Percentiles rank a stretch among this genome's conserved stretches.
phyloP scores from a whole-genome alignment of 2,113 vertebrate genomes.

The Tyto alba region DNA sequence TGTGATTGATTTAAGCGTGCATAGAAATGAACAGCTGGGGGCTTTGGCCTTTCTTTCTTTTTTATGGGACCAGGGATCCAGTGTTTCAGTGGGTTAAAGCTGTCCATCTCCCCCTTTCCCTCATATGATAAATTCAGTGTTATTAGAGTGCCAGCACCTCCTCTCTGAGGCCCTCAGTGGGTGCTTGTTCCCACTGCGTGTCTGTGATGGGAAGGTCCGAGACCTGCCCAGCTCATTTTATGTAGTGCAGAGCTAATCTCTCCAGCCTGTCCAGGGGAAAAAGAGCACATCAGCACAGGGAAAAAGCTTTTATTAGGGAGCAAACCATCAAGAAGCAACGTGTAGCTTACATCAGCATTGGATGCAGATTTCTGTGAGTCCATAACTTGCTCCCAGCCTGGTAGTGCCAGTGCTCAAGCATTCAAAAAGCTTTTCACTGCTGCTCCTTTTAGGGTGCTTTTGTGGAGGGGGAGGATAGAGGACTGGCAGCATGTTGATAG shows the following conservation, averaged over 20 bases:
- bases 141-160: not conserved
- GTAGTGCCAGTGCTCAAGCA: not conserved
- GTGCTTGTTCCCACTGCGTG: fast-evolving
- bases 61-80: not conserved
- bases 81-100: not conserved
- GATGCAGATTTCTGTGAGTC: not conserved
- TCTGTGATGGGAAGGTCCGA: not conserved
- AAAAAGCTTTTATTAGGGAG: not conserved
- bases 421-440: not conserved
- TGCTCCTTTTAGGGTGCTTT: not conserved
- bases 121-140: not conserved
- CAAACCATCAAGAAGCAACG: not conserved
- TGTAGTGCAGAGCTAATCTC: no score
- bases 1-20: not conserved
- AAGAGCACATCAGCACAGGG: not conserved
- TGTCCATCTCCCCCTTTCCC: not conserved
- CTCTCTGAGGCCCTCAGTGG: not conserved
- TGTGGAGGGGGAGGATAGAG: not conserved
- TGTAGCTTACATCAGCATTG: not conserved
- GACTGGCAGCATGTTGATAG: not conserved
- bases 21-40: not conserved
- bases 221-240: not conserved
- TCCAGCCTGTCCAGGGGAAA: not conserved
- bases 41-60: not conserved
- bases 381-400: not conserved